Percentiles rank a stretch among this genome's conserved stretches.
Conservation (phyloP, 2,113 vertebrate genomes). For the Pleuronectes platessa region DNA sequence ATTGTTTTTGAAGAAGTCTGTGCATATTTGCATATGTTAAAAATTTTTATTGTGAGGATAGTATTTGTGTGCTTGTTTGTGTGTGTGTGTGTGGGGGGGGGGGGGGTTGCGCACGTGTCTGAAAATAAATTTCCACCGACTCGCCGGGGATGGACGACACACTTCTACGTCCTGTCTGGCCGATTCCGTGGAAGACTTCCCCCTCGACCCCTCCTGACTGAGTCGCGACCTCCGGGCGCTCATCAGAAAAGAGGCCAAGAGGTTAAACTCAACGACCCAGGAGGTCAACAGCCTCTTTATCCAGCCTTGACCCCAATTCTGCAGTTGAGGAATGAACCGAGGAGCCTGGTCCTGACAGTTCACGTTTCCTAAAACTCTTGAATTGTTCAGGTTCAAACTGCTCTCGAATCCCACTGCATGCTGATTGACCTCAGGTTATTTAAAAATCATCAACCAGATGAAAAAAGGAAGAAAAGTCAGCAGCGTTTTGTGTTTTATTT, state of each 20-base stretch:
- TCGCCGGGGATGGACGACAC: conserved; percentile 39
- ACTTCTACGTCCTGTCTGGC: conserved; percentile 44
- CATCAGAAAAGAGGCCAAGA: conserved; percentile 63
- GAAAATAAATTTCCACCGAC: conserved; percentile 20
- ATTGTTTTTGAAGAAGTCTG: conserved; percentile 26
- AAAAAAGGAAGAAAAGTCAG: not conserved
- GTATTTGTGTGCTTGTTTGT: not conserved
- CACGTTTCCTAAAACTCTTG: not conserved
- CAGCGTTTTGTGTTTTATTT: too few relatives aligned
- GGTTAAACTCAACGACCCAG: conserved; percentile 71
- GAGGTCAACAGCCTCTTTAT: conserved; percentile 72
- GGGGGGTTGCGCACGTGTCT: not conserved
- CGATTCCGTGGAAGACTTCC: conserved; percentile 37
- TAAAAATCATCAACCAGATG: too few relatives aligned
- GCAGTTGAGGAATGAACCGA: conserved; percentile 23
- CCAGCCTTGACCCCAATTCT: conserved; percentile 21
- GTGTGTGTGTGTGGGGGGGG: not conserved
- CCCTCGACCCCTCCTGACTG: conserved; percentile 52
- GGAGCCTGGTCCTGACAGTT: conserved; percentile 2
- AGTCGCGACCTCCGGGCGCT: conserved; percentile 53
- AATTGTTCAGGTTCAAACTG: not conserved
- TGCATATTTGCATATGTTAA: conserved; percentile 21
- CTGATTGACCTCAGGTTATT: not conserved
- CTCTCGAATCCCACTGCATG: not conserved
- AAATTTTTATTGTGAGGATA: not conserved